Evolutionary conservation across 2,797 vertebrate genomes (phyloP), one percentile per base, ranked within the genome.

Genomic region (Phylloscopus collybita): DNA sequence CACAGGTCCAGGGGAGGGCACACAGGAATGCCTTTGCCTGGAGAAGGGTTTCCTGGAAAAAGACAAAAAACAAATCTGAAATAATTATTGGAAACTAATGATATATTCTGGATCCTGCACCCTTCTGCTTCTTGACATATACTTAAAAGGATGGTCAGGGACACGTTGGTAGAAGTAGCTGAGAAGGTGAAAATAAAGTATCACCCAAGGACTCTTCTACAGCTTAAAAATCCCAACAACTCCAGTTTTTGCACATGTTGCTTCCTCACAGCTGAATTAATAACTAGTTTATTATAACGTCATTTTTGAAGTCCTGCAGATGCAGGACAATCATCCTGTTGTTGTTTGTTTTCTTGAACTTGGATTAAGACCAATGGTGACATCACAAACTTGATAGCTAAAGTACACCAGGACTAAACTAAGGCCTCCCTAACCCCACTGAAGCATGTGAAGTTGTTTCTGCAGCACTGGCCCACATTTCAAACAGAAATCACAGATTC

Each of bases 1-100:
- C 96, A 96, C 79, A 76, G 79, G 10, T 96, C 92, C 96, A 91
- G 67, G 30, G 38, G 64, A 72, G 64, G 85, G 49, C 93, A 96
- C 64, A 18, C 40, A 20, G 81, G 66, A 80, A 69, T 17, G 36
- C n/a, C 54, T 64, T 70, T 92, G 56, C 22, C 51, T 0, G 1
- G 32, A 51, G 90, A 82, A 87, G 0, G 38, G 13, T 87, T 95
- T 85, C 65, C 94, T 95, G 81, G 1, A 2, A 82, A 89, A 87
- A 92, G 64, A 92, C 8, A 71, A 89, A 61, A 85, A 64, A 2
- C 11, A 91, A 34, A 38, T 49, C 25, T 53, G 69, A 80, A 86
- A 40, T 16, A 40, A 73, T 51, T 62, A 32, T 2, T 70, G 69
- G 6, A 66, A 85, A 36, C 14, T 9, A 40, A 60, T 25, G 22